Percentiles rank a stretch among this genome's conserved stretches.
Conservation (phyloP, 2,113 vertebrate genomes). For the Rhagologus leucostigma region DNA sequence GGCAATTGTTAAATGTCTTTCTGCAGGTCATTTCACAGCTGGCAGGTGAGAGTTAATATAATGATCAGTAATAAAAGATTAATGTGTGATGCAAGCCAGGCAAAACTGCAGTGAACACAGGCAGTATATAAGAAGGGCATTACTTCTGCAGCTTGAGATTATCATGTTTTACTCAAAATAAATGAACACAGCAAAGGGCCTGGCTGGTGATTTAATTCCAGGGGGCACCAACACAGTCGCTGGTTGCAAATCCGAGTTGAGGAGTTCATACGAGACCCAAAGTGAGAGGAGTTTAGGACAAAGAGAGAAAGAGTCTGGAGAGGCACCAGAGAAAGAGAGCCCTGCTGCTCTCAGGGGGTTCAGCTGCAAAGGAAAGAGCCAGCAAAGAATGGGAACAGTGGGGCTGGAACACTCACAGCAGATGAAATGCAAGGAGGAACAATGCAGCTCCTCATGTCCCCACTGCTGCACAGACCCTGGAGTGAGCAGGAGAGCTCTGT, state of each 20-base stretch:
- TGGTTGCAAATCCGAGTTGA: background rate
- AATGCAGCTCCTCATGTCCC: background rate
- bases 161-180: background rate
- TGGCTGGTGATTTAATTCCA: background rate
- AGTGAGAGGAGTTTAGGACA: background rate
- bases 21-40: conserved; percentile 64
- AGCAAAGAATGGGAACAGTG: background rate
- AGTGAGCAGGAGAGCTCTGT: conserved; percentile 2
- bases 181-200: background rate
- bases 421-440: background rate
- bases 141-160: background rate
- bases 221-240: background rate
- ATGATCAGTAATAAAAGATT: conserved; percentile 65
- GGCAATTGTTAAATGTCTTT: conserved; percentile 54
- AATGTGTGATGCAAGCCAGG: conserved; percentile 36
- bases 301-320: background rate
- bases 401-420: background rate
- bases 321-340: background rate
- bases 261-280: background rate
- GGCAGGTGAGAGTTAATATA: conserved; percentile 63
- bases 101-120: conserved; percentile 18
- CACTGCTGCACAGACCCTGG: background rate
- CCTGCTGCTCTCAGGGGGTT: background rate
- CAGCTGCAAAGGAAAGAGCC: background rate
- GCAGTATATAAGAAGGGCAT: background rate